Evolutionary conservation across 92 coral and sea anemone species (phyloP).

Genomic region (Epizoanthus stellaris): DNA sequence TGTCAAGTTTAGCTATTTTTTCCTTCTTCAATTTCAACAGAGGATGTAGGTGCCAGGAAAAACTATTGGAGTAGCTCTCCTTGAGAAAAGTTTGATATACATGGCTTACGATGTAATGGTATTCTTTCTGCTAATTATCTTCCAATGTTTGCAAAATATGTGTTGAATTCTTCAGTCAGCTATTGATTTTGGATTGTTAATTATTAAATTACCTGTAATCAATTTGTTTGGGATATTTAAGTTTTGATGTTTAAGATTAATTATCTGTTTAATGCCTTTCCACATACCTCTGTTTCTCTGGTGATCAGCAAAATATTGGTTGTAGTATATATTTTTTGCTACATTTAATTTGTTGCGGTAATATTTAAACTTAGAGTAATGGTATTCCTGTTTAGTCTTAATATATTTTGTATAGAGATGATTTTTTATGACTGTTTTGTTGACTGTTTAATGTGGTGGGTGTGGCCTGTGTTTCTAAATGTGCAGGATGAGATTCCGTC

Average conservation of each 20-base stretch:
- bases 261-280: background rate
- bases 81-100: background rate
- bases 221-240: too few relatives aligned
- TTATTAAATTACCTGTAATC: background rate
- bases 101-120: background rate
- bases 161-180: background rate
- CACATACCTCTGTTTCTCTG: background rate
- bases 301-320: background rate
- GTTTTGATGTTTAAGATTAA: too few relatives aligned
- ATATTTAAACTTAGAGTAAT: too few relatives aligned
- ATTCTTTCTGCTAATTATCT: background rate
- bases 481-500: too few relatives aligned
- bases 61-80: background rate
- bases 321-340: too few relatives aligned
- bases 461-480: too few relatives aligned
- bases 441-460: too few relatives aligned
- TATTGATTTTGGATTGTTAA: background rate
- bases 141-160: background rate
- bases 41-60: background rate
- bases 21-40: background rate
- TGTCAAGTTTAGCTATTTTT: background rate
- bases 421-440: too few relatives aligned
- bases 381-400: too few relatives aligned
- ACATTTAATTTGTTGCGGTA: too few relatives aligned
- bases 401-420: too few relatives aligned